Conservation (phyloP, 2,113 vertebrate genomes). For the Tringa solitaria region DNA sequence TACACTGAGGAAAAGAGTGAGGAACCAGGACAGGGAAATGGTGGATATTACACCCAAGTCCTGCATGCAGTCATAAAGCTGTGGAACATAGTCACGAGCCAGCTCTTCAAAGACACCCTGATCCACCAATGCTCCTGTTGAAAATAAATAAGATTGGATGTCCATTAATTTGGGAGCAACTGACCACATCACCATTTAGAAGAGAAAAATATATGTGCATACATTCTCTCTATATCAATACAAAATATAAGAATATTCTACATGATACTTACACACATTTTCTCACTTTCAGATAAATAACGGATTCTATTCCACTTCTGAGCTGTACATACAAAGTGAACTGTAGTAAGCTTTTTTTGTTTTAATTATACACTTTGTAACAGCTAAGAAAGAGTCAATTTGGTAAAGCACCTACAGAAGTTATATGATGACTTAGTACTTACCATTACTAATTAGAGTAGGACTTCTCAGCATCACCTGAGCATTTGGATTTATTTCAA, state of each 20-base stretch:
- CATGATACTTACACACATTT: not conserved
- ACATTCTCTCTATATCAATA: not conserved
- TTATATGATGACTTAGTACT: not conserved
- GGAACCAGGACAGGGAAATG: constrained; percentile 98
- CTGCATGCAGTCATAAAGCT: constrained; percentile 99
- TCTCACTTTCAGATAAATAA: not conserved
- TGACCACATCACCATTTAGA: not conserved
- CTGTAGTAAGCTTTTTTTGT: accelerated
- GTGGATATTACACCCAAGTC: constrained; percentile 97
- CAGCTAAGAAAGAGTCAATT: not conserved
- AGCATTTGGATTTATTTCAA: not conserved
- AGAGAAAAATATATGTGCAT: not conserved
- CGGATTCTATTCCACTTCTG: not conserved
- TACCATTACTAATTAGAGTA: not conserved
- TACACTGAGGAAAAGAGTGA: constrained; percentile 96
- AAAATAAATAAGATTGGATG: not conserved
- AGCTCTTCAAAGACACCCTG: constrained; percentile 98
- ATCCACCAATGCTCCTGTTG: constrained; percentile 91
- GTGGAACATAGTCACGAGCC: constrained; percentile 91
- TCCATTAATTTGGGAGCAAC: not conserved
- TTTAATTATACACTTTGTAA: not conserved
- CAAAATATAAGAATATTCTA: not conserved
- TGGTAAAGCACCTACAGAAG: not conserved
- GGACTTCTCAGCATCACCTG: not conserved
- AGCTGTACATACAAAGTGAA: not conserved